Conservation (phyloP, 1,140 invertebrate species). For the Monomorium pharaonis region DNA sequence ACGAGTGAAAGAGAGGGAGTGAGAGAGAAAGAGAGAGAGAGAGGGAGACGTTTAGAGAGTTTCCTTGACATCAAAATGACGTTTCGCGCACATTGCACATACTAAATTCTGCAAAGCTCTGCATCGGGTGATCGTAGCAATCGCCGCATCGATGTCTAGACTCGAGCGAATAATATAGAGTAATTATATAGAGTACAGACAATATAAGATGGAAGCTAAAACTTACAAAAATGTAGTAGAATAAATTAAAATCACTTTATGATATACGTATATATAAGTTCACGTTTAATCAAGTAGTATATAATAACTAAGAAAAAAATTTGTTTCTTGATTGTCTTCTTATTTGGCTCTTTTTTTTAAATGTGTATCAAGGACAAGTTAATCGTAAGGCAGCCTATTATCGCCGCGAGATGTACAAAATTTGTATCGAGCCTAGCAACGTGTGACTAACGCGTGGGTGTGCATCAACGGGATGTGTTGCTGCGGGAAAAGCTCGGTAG, state of each 20-base stretch:
- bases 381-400: neutral
- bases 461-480: slow-evolving; percentile 40
- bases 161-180: neutral
- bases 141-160: neutral
- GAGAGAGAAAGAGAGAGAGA: neutral
- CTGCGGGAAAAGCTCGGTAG: slow-evolving; percentile 12
- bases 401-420: slow-evolving; percentile 1
- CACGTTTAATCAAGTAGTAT: neutral
- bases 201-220: neutral
- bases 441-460: slow-evolving; percentile 1
- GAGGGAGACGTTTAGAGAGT: neutral
- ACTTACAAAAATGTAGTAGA: neutral
- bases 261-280: neutral
- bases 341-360: neutral
- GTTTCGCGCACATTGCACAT: neutral
- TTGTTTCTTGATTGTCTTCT: neutral
- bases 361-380: neutral
- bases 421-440: slow-evolving; percentile 8
- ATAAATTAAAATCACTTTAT: neutral
- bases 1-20: neutral
- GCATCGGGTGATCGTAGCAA: slow-evolving; percentile 15
- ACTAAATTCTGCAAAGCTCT: slow-evolving; percentile 34
- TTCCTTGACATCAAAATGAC: slow-evolving; percentile 2
- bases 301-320: too few species aligned
- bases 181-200: neutral